Evolutionary conservation across 1,140 invertebrate species (phyloP), one percentile per base, ranked within the genome.

Genomic region (Caenorhabditis latens): DNA sequence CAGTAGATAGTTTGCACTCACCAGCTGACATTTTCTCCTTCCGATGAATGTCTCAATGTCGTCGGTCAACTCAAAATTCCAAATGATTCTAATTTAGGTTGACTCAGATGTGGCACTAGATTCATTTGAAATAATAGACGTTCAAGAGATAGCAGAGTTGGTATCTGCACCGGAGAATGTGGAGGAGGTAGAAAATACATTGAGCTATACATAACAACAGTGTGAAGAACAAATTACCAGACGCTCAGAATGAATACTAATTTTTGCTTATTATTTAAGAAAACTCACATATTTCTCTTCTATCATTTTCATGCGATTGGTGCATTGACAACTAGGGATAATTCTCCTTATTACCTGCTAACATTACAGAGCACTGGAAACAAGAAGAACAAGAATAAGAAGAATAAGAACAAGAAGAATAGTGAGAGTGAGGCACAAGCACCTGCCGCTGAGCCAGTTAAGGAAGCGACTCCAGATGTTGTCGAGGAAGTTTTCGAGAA

Each of bases 401-500:
- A 85, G 50, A 71, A 85, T 24, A 85, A 85, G 63, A 65, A 75
- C 19, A 67, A 85, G 48, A 86, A 61, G 71, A 86, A 53, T 11
- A 79, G 65, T 55, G 85, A 86, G 46, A 86, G 85, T 24, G 85
- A 86, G 24, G 40, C 79, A 1, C 19, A 32, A 2, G 24, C 24
- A n/a, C 0, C 83, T 1, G 50, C 55, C 42, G 16, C 58, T 21
- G 57, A 58, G 40, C 57, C 83, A 40, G 58, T 50, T 4, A 84
- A 83, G 32, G 53, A 61, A n/a, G 6, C 65, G 9, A 67, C 65
- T 57, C 65, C 84, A 40, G 65, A 55, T 32, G 65, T 71, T 55
- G 84, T 61, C 48, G 61, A 67, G 32, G 57, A 63, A 11, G 46
- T 71, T 48, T 85, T 67, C 40, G 84, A 58, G 14, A 85, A 85